These are phyloP conservation scores for Octodonta nipae DNA, from an alignment of 2,888 invertebrate species.

Conservation along the genomic window DNA sequence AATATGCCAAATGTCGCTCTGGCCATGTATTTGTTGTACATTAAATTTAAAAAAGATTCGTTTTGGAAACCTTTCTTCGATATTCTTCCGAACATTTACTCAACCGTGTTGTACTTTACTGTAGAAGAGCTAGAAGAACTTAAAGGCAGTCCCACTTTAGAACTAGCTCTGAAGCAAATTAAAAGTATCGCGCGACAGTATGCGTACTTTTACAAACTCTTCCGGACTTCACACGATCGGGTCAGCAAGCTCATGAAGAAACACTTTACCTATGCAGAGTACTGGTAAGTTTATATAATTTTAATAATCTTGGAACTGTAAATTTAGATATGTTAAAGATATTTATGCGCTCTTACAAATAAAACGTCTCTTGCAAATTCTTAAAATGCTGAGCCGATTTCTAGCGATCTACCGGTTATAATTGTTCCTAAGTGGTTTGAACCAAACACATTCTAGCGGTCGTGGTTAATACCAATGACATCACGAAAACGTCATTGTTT, in stretches of 20 bases:
- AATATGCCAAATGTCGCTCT: slow-evolving; percentile 88
- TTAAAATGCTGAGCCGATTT: no score
- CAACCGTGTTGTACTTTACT: slow-evolving; percentile 72
- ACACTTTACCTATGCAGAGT: slow-evolving; percentile 67
- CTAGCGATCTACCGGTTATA: no score
- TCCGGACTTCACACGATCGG: slow-evolving; percentile 51
- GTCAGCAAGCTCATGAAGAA: slow-evolving; percentile 52
- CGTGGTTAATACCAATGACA: no score
- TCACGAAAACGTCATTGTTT: no score
- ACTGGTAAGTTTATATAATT: slow-evolving; percentile 55
- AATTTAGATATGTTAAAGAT: no score
- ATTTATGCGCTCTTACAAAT: no score
- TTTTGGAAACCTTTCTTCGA: slow-evolving; percentile 84
- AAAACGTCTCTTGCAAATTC: no score
- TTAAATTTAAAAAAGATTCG: slow-evolving; percentile 58
- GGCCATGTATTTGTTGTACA: slow-evolving; percentile 71
- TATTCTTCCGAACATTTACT: slow-evolving; percentile 67
- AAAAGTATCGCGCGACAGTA: slow-evolving; percentile 85
- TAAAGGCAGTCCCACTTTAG: slow-evolving; percentile 57
- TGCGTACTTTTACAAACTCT: slow-evolving; percentile 78
- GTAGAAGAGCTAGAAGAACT: slow-evolving; percentile 58
- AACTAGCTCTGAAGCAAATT: slow-evolving; percentile 66
- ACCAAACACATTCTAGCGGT: no score
- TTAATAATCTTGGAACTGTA: no score
- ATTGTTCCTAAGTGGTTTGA: no score